Evolutionary conservation across 2,888 invertebrate genomes (phyloP).

Genomic region (Eurytoma californica): DNA sequence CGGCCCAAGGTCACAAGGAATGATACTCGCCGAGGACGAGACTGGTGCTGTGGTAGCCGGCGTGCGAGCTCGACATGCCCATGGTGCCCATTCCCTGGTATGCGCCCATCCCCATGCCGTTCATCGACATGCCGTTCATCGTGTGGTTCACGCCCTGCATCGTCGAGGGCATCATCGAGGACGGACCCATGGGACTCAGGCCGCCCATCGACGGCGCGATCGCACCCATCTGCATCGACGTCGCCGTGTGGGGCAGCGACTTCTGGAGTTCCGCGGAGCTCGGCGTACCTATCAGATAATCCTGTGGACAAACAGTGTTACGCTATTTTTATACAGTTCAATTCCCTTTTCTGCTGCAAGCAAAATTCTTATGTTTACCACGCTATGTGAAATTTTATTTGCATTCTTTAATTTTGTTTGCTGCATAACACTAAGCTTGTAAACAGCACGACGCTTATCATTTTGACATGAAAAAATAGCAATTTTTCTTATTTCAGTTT

Average conservation of each 20-base stretch:
- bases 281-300: conserved; percentile 71
- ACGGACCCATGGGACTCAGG: conserved; percentile 72
- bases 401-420: too few species aligned
- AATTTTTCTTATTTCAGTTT: too few species aligned
- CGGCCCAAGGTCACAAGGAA: conserved; percentile 74
- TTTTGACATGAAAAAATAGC: too few species aligned
- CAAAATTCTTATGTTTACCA: too few species aligned
- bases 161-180: conserved; percentile 71
- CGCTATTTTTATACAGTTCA: too few species aligned
- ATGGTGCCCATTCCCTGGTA: conserved; percentile 73
- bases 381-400: too few species aligned
- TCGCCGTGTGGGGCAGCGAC: conserved; percentile 72
- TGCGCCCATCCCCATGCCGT: conserved; percentile 70
- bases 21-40: conserved; percentile 73
- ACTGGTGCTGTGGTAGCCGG: conserved; percentile 70
- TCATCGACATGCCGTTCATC: conserved; percentile 74
- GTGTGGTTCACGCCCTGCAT: conserved; percentile 72
- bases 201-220: conserved; percentile 73
- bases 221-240: conserved; percentile 74
- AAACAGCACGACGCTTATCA: too few species aligned
- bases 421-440: too few species aligned
- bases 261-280: conserved; percentile 72
- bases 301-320: conserved; percentile 62
- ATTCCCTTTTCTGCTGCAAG: too few species aligned
- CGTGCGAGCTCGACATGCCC: conserved; percentile 70